Percentiles rank a stretch among this genome's conserved stretches.
Evolutionary conservation across 2,113 vertebrate species (phyloP).

Genomic region (Caracal caracal): DNA sequence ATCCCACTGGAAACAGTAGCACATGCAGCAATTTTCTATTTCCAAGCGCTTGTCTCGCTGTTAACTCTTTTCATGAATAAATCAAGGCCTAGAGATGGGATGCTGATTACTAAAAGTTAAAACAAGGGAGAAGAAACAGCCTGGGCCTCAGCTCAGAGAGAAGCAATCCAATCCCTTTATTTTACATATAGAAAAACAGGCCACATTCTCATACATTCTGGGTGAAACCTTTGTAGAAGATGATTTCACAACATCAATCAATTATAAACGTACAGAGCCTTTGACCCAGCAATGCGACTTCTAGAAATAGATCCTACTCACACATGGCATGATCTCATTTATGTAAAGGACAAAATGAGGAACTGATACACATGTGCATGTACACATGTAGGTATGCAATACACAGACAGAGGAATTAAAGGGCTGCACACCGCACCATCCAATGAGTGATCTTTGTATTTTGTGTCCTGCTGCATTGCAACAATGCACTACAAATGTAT

Average conservation of each 20-base stretch:
- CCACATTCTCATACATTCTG: background rate
- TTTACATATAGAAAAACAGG: conserved; percentile 8
- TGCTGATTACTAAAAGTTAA: background rate
- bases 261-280: background rate
- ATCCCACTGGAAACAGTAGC: background rate
- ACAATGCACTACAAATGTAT: background rate
- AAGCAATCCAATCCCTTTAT: conserved; percentile 34
- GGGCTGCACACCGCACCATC: background rate
- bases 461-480: background rate
- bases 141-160: background rate
- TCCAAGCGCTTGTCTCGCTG: background rate
- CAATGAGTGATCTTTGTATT: background rate
- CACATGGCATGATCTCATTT: background rate
- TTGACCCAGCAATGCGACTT: background rate
- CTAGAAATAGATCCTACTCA: background rate
- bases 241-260: conserved; percentile 4
- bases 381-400: background rate
- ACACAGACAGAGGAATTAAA: background rate
- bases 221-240: background rate
- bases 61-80: background rate
- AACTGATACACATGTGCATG: background rate
- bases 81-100: background rate
- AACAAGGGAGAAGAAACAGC: conserved; percentile 7
- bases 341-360: background rate
- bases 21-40: background rate